Conservation (phyloP, 2,888 invertebrate genomes). For the Amphiduros pacificus region DNA sequence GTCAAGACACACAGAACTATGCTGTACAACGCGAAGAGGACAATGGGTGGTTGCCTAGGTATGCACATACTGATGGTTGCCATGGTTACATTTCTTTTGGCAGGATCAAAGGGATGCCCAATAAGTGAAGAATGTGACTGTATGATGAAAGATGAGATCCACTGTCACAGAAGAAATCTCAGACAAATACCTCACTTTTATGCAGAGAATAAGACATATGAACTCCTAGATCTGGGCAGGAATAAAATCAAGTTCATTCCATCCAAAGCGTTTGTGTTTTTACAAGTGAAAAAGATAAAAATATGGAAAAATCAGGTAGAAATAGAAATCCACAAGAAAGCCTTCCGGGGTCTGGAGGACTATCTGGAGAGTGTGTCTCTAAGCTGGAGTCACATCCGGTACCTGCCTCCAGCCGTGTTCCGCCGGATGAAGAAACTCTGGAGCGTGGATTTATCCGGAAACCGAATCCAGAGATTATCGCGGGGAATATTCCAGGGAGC, state of each 20-base stretch:
- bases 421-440: conserved; percentile 20
- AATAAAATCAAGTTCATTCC: not conserved
- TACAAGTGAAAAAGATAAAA: conserved; percentile 22
- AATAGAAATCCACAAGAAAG: conserved; percentile 19
- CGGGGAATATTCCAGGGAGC: conserved; percentile 24
- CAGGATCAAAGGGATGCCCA: too few species aligned
- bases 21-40: too few species aligned
- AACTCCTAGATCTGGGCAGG: too few species aligned
- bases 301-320: conserved; percentile 24
- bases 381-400: conserved; percentile 8
- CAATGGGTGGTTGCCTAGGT: too few species aligned
- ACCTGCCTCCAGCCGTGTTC: conserved; percentile 28
- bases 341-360: conserved; percentile 26
- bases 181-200: too few species aligned
- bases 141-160: too few species aligned
- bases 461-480: conserved; percentile 13
- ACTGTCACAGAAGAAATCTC: too few species aligned
- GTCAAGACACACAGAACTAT: too few species aligned
- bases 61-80: too few species aligned
- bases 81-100: too few species aligned
- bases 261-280: conserved; percentile 21
- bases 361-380: conserved; percentile 15
- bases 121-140: too few species aligned
- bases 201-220: too few species aligned
- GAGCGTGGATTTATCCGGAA: conserved; percentile 18